Base-by-base conservation (phyloP, 2,113 vertebrate species). In the Salvelinus sp. region DNA sequence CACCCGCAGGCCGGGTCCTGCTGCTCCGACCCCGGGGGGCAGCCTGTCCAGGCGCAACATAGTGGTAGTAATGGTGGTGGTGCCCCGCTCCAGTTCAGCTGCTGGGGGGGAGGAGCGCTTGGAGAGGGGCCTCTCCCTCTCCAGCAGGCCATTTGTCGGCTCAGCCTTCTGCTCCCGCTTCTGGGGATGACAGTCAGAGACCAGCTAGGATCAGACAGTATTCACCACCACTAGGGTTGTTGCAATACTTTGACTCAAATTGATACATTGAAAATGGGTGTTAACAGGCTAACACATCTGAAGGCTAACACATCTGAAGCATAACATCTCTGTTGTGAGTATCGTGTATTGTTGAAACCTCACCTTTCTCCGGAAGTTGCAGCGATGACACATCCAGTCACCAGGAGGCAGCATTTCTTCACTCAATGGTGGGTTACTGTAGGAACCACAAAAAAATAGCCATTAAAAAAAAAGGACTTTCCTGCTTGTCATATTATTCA, bases 381-480 rank as follows among this genome's bases (percentile, higher is more conserved):
- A 99, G 88, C 98, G 96, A 86, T 99, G 98, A 92, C 97, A 99
- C 96, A 99, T 99, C 98, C 98, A 99, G 86, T 99, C 98, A 71
- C 98, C 98, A 20, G 98, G 96, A 66, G 98, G 98, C 91, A 99
- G 94, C 97, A 98, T 98, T 79, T 99, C 98, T 93, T 98, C 97
- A 33, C 97, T 99, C 73, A 99, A 89, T 0, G 98, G 98, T 86
- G 98, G 98, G 85, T 99, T 97, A 91, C 98, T 99, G 78, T 10
- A 0, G 12, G n/a, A 23, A 63, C 4, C 38, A 44, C 38, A 38
- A 80, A 72, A 6, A 83, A 4, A 60, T 3, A 16, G n/a, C 20
- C 58, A 62, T n/a, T n/a, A n/a, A 13, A n/a, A 20, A 6, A 1
- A 22, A 62, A 62, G 0, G 38, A 10, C 7, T 10, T 44, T 44